Evolutionary conservation across 2,888 invertebrate species (phyloP), one percentile per base, ranked within the genome.

Genomic region (Eutolmus rufibarbis): DNA sequence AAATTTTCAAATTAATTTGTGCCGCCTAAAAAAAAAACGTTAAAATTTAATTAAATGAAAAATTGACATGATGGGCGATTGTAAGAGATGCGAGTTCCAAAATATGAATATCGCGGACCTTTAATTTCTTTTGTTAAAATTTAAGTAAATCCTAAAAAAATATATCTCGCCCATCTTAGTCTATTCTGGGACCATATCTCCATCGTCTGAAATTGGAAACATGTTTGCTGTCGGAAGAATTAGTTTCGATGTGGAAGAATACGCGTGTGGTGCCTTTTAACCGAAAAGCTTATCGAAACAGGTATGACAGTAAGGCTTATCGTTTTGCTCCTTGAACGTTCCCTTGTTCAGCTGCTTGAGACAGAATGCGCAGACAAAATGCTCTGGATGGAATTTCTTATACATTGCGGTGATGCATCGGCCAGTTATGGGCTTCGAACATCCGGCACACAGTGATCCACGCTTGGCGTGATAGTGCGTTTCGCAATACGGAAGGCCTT

Each of bases 301-400:
- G 88, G 95, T 95, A 92, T 99, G 99, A 93, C 99, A 99, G 93
- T 99, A 99, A 1, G 99, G 99, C 92, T 99, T 98, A 91, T 98
- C 98, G 92, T 98, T 98, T 92, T 99, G 98, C 93, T 99, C 99
- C 93, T 99, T 99, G 93, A 99, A 99, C 0, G 99, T 99, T 90
- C 99, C 99, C 92, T 99, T 99, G 93, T 99, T 99, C 90, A 99
- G 95, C 92, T 99, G 99, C 91, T 98, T 97, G 89, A 98, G 94
- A 91, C 99, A 99, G 94, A 99, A 99, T n/a, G 99, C 98, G 94
- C 99, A 99, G 8, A 98, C 98, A 92, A 99, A 99, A 93, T 99
- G 99, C 92, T 99, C 99, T 0, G 99, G 99, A 93, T 99, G 99
- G 95, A 98, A 99, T 93, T 99, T 99, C 90, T 97, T 94, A 94